phyloP scores from a whole-genome alignment of 2,888 invertebrate genomes.

The Trachelus tabidus region DNA sequence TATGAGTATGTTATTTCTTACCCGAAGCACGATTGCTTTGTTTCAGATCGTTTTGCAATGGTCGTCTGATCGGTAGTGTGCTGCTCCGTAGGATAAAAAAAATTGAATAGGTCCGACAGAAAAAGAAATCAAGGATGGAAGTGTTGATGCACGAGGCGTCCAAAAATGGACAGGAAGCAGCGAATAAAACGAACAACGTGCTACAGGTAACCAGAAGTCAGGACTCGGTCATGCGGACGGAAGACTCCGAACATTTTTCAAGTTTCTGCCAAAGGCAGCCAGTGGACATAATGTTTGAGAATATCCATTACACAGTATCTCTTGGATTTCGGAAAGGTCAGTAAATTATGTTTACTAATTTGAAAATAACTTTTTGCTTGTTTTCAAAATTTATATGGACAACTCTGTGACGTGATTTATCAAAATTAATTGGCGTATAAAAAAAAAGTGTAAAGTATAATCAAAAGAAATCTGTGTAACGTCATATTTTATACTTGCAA shows the following conservation, averaged over 20 bases:
- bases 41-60: not conserved
- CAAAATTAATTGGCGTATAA: constrained; percentile 18
- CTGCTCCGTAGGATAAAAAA: not conserved
- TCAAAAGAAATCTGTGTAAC: not conserved
- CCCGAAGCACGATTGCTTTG: not conserved
- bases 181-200: not conserved
- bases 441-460: constrained; percentile 11
- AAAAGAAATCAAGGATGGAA: constrained; percentile 46
- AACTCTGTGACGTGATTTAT: not conserved
- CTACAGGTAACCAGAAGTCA: not conserved
- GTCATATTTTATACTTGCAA: not conserved
- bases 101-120: not conserved
- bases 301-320: constrained; percentile 78
- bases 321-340: constrained; percentile 81
- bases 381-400: not conserved
- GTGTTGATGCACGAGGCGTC: constrained; percentile 60
- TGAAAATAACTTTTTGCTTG: not conserved
- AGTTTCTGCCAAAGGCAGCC: constrained; percentile 60
- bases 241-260: constrained; percentile 22
- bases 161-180: constrained; percentile 27
- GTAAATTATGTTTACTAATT: not conserved
- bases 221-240: too few species aligned
- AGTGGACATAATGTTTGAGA: constrained; percentile 80
- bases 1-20: not conserved
- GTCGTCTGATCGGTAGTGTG: not conserved